phyloP scores from a whole-genome alignment of 2,797 vertebrate genomes.

The Hippopotamyrus pictus region DNA sequence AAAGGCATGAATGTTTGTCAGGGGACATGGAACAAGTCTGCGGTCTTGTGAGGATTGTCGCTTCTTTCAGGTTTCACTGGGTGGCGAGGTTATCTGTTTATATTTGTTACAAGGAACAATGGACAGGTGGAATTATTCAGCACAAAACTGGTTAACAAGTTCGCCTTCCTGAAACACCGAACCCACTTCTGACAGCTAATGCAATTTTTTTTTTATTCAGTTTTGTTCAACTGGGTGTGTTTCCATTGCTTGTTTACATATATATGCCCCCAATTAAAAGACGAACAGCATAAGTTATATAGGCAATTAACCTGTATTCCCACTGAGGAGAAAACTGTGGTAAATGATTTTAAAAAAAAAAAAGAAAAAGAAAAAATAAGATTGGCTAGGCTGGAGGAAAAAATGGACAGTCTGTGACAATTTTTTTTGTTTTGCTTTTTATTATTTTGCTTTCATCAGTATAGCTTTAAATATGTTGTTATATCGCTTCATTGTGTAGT shows the following conservation, averaged over 20 bases:
- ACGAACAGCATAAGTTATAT: constrained; percentile 6
- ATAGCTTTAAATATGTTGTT: constrained; percentile 23
- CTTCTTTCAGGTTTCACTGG: background rate
- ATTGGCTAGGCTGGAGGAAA: background rate
- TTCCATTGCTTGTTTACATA: background rate
- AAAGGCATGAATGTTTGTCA: background rate
- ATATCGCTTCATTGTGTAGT: background rate
- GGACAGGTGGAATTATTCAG: background rate
- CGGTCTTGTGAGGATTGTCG: background rate
- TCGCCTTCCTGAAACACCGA: background rate
- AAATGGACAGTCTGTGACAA: background rate
- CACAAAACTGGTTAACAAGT: background rate
- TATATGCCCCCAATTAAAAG: constrained; percentile 6
- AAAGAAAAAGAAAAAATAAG: background rate
- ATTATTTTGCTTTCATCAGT: background rate
- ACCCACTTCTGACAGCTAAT: background rate
- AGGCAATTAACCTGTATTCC: constrained; percentile 30
- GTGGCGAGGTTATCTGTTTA: background rate
- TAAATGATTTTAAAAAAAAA: constrained; percentile 21
- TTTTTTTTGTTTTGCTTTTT: constrained; percentile 2
- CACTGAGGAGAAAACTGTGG: constrained; percentile 27
- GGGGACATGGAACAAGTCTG: background rate
- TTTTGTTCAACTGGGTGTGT: background rate
- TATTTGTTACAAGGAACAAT: background rate
- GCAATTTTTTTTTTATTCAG: background rate